A percentile compares a stretch with the other conserved stretches of the same genome.
phyloP scores from a whole-genome alignment of 2,113 vertebrate genomes.

The Harpagus bidentatus region DNA sequence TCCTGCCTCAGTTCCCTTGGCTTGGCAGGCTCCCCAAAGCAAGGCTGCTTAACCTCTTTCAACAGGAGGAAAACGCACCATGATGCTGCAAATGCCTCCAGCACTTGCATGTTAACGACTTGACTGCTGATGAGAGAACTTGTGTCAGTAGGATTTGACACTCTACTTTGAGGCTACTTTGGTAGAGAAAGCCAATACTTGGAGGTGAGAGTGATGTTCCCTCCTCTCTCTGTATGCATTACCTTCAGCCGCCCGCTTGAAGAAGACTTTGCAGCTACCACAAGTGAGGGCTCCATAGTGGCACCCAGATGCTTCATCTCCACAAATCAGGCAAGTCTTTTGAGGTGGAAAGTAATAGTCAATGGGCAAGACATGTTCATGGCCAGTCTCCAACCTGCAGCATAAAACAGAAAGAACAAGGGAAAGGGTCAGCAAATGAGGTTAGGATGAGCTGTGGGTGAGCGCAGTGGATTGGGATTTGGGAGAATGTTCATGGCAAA shows the following conservation, averaged over 20 bases:
- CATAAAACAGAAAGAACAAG: not conserved
- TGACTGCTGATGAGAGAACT: not conserved
- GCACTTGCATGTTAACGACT: not conserved
- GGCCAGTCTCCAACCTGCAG: constrained; percentile 82
- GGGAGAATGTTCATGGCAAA: not conserved
- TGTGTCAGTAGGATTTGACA: too few species aligned
- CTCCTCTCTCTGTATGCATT: not conserved
- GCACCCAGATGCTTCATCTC: constrained; percentile 96
- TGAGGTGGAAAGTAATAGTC: constrained; percentile 97
- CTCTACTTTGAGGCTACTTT: not conserved
- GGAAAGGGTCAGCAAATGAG: not conserved
- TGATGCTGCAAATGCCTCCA: not conserved
- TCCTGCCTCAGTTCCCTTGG: not conserved
- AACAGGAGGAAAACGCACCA: not conserved
- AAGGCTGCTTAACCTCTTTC: not conserved
- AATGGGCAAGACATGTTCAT: constrained; percentile 90
- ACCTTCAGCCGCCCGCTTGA: constrained; percentile 99
- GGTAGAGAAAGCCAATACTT: not conserved
- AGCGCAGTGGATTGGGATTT: rapidly evolving
- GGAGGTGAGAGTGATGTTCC: not conserved
- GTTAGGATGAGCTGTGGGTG: rapidly evolving
- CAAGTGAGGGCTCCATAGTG: constrained; percentile 98
- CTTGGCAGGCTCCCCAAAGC: not conserved
- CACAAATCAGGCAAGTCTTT: constrained; percentile 94
- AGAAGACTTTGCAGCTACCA: constrained; percentile 99